These are phyloP conservation scores for Mungos mungo DNA, from an alignment of 2,113 vertebrate species.

Conservation along the genomic window DNA sequence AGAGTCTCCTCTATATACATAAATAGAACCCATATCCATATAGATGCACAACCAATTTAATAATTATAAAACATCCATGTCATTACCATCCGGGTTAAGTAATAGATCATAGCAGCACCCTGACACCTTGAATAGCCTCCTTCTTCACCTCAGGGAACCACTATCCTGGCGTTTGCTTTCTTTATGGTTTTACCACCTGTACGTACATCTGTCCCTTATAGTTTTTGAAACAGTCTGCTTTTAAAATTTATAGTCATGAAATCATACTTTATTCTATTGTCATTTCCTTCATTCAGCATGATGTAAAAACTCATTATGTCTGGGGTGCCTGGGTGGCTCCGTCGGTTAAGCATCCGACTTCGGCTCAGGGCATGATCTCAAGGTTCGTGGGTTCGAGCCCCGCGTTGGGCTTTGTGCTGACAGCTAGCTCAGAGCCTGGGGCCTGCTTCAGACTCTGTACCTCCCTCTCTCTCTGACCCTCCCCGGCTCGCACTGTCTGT, in stretches of 20 bases:
- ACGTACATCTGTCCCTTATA: background rate
- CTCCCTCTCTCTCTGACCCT: too few species aligned
- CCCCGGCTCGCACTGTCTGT: too few species aligned
- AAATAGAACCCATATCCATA: background rate
- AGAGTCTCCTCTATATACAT: background rate
- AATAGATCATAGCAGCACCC: background rate
- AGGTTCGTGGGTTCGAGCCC: too few species aligned
- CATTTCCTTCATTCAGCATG: conserved; percentile 7
- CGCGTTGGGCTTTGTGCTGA: too few species aligned
- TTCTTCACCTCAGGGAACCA: background rate
- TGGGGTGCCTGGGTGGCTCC: too few species aligned
- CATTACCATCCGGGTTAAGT: conserved; percentile 6
- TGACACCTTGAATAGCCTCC: background rate
- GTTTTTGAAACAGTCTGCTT: background rate
- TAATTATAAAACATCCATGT: background rate
- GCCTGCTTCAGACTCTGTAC: too few species aligned
- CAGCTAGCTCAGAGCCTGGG: too few species aligned
- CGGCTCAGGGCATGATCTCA: too few species aligned
- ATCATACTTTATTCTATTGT: background rate
- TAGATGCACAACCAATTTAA: background rate
- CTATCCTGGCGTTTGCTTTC: background rate
- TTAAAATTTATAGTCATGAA: background rate
- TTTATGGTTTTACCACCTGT: background rate
- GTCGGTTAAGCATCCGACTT: too few species aligned
- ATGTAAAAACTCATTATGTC: conserved; percentile 22